Conservation (phyloP, 2,113 vertebrate genomes). For the Suricata suricatta region DNA sequence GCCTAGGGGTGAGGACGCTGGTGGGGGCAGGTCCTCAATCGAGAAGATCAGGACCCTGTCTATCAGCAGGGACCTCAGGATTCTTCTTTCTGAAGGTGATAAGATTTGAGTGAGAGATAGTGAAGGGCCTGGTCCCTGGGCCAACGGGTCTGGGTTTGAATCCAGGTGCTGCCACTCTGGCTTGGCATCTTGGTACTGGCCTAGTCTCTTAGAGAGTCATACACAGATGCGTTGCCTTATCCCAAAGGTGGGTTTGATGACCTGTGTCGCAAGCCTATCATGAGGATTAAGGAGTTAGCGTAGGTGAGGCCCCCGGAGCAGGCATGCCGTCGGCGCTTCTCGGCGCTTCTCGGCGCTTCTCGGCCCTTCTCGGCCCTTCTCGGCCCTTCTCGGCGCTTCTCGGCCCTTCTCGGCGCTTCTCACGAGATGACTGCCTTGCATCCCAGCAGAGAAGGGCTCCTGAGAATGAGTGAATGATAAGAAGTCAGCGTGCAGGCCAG, state of each 20-base stretch:
- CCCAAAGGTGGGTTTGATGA: not conserved
- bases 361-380: no score
- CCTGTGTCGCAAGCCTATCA: not conserved
- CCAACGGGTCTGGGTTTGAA: not conserved
- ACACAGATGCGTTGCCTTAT: not conserved
- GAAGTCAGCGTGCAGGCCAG: not conserved
- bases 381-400: rapidly evolving
- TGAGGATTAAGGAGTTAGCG: not conserved
- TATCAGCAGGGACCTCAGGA: not conserved
- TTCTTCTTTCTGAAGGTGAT: not conserved
- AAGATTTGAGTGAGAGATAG: not conserved
- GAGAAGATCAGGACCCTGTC: not conserved
- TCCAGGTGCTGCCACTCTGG: not conserved
- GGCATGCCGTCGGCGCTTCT: rapidly evolving
- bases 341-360: rapidly evolving
- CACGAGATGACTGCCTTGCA: rapidly evolving
- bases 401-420: rapidly evolving
- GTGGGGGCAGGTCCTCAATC: not conserved
- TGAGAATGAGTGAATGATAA: no score
- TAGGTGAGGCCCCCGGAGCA: not conserved
- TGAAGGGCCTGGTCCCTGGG: not conserved
- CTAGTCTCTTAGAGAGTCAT: not conserved
- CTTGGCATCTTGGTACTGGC: not conserved
- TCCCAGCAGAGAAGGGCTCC: not conserved
- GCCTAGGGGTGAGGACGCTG: not conserved